Evolutionary conservation across 2,113 vertebrate genomes (phyloP), one percentile per base, ranked within the genome.

Genomic region (Anser cygnoides): DNA sequence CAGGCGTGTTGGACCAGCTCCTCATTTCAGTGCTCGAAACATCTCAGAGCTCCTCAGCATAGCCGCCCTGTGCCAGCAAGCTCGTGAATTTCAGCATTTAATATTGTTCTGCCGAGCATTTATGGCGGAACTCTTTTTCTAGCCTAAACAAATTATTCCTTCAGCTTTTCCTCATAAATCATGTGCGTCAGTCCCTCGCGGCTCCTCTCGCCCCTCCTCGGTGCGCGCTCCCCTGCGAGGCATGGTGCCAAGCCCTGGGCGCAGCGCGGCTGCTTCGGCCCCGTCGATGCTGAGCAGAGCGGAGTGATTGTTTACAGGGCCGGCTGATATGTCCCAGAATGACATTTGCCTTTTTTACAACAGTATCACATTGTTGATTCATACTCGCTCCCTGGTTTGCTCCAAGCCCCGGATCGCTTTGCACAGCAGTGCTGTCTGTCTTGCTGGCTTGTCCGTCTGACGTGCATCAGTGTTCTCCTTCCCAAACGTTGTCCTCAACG

Each of bases 291-390:
- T 4, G 43, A 68, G 65, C 65, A 93, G 89, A 92, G 78, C 11
- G 0, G 49, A 83, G 15, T 14, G 79, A 91, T 92, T 97, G 91
- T 94, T 94, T 80, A 39, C 75, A 94, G 79, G 3, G 3, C 55
- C 83, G 95, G 33, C 78, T 87, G 82, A 52, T 79, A 33, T 85
- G 90, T 94, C 95, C 95, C 52, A 88, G 79, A 80, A 73, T 73
- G 94, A 88, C 95, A 93, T 92, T 96, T 95, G 93, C 78, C 84
- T 92, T 95, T 97, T 87, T 62, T 41, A 58, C 75, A 94, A 96
- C 94, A 95, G 71, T 90, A 71, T 77, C 50, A 59, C 82, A 93
- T 94, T 96, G 95, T 96, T 2, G 4, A 94, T 94, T 94, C 75
- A 91, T 86, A n/a, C 59, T 70, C 0, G 0, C 5, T 67, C 37